Evolutionary conservation across 1,140 invertebrate genomes (phyloP).

Genomic region (Drosophila navojoa): DNA sequence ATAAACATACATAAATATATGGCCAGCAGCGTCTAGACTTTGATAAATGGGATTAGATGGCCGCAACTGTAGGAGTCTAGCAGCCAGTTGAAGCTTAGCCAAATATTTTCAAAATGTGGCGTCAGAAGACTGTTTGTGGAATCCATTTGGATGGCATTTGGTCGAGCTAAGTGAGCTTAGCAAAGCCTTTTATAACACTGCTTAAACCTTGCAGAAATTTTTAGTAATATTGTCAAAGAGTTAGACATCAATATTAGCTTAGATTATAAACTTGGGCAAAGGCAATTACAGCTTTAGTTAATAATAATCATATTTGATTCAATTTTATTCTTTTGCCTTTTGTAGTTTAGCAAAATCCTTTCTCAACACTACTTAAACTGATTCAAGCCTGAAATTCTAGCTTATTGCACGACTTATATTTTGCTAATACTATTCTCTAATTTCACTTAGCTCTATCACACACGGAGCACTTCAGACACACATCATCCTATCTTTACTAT

Average conservation of each 20-base stretch:
- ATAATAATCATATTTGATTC: too few species aligned
- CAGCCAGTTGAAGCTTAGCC: slow-evolving; percentile 23
- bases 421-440: too few species aligned
- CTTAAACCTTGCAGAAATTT: not conserved
- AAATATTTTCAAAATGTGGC: not conserved
- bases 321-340: too few species aligned
- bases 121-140: not conserved
- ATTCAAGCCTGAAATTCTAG: too few species aligned
- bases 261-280: too few species aligned
- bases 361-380: too few species aligned
- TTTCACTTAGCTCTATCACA: too few species aligned
- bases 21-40: slow-evolving; percentile 43
- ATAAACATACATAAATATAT: slow-evolving; percentile 22
- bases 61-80: slow-evolving; percentile 30
- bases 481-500: too few species aligned
- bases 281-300: too few species aligned
- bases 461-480: too few species aligned
- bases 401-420: too few species aligned
- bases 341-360: too few species aligned
- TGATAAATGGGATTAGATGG: slow-evolving; percentile 54
- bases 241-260: not conserved
- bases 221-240: not conserved
- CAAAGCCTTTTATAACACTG: not conserved
- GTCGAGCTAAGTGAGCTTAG: not conserved
- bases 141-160: not conserved